A percentile compares a stretch with the other conserved stretches of the same genome.
These are phyloP conservation scores for Vollenhovia emeryi DNA, from an alignment of 1,140 invertebrate species.

Conservation along the genomic window DNA sequence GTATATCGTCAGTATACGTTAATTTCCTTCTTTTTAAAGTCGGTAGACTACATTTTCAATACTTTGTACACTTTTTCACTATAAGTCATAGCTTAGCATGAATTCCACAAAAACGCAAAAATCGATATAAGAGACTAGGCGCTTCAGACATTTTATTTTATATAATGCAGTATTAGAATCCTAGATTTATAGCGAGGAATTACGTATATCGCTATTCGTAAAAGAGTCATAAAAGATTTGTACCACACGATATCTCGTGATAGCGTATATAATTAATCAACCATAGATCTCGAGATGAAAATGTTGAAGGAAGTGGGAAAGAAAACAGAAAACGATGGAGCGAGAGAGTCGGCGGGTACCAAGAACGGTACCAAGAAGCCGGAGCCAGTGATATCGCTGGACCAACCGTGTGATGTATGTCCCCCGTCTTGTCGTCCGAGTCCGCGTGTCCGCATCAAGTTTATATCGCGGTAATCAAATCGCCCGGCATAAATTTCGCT, in stretches of 20 bases:
- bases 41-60: background rate
- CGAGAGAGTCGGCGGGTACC: conserved; percentile 63
- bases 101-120: background rate
- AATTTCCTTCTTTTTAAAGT: background rate
- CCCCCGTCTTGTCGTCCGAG: conserved; percentile 82
- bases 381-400: conserved; percentile 44
- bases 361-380: conserved; percentile 73
- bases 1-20: background rate
- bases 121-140: conserved; percentile 38
- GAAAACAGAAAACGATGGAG: conserved; percentile 48
- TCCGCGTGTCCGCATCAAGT: conserved; percentile 82
- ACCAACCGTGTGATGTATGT: conserved; percentile 84
- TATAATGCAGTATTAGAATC: background rate
- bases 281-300: conserved; percentile 1
- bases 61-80: background rate
- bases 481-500: conserved; percentile 83
- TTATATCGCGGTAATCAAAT: conserved; percentile 86
- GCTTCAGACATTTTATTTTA: background rate
- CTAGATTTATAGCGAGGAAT: background rate
- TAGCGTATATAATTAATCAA: conserved; percentile 3
- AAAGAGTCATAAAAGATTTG: background rate
- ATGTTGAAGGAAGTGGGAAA: conserved; percentile 9
- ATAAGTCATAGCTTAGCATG: background rate
- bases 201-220: background rate
- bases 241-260: background rate